phyloP scores from a whole-genome alignment of 2,113 vertebrate genomes.

The Gallinago jamesoni region DNA sequence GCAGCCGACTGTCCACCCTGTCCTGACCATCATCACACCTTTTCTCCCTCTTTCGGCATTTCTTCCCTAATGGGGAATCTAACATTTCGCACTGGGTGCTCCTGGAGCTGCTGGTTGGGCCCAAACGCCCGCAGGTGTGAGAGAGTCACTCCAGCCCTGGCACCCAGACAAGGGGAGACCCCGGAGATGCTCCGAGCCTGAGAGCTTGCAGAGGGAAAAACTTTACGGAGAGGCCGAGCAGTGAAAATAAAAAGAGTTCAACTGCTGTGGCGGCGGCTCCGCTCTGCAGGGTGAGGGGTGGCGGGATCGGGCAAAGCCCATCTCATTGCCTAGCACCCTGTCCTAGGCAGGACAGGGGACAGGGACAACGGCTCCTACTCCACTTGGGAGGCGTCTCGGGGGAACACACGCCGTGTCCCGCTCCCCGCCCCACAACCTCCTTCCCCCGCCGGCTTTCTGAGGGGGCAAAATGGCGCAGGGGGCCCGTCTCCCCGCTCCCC shows the following conservation, averaged over 20 bases:
- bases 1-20: neutral
- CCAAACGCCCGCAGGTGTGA: rapidly evolving
- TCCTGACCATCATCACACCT: neutral
- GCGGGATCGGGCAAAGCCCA: neutral
- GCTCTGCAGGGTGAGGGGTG: rapidly evolving
- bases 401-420: neutral
- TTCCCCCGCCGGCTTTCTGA: rapidly evolving
- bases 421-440: neutral
- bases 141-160: neutral
- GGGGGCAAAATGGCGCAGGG: too few species aligned
- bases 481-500: too few species aligned
- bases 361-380: neutral
- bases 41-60: neutral
- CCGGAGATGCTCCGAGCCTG: rapidly evolving
- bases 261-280: rapidly evolving
- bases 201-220: neutral
- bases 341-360: rapidly evolving
- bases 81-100: rapidly evolving
- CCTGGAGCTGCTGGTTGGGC: rapidly evolving
- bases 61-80: neutral
- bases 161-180: too few species aligned
- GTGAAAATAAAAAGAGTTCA: rapidly evolving
- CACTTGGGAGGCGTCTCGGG: rapidly evolving
- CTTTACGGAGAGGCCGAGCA: neutral
- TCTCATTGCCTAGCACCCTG: too few species aligned